Base-by-base conservation (phyloP, 2,888 invertebrate species). In the Sphinx pinastri region DNA sequence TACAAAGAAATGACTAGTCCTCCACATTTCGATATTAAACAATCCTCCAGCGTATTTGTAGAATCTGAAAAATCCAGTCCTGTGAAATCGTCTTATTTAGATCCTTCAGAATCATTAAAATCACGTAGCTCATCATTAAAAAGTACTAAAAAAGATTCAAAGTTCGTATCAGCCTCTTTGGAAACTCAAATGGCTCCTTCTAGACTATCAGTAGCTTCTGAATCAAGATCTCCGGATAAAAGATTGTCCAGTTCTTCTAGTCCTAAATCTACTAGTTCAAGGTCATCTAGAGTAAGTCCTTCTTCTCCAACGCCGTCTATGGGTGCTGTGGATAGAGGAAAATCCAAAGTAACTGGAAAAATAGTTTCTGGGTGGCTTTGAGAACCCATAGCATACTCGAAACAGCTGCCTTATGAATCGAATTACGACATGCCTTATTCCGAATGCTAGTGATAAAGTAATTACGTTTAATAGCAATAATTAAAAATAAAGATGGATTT, bases 351-450 rank as follows among this genome's bases (percentile, higher is more conserved):
- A 0, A 96, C 97, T 0, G 97, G 97, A 0, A 96, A 95, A 88
- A 94, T 96, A 74, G 95, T 96, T 73, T 95, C 96, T 16, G 97
- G 97, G 1, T 97, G 97, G 97, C 94, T 97, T 70, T 97, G 95
- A 92, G 69, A 38, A 59, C 49, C 16, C 57, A 19, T 51, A 59
- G 8, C 19, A 10, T 47, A 25, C 11, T 19, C 52, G 19, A 63
- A 5, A 58, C 25, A 25, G 2, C 58, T 54, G 59, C 63, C 60
- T 54, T 63, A 63, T 16, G 47, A 19, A 63, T 49, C 49, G 19
- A 63, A 49, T 63, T 49, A 63, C 49, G 49, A 49, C 19, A 49
- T 60, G 60, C 60, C 60, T 47, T 54, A 52, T 54, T 47, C 52
- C 55, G 52, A 54, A 54, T 31, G 14, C 52, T 55, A 68, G 55